Conservation (phyloP, 2,888 invertebrate genomes). For the Exocentrus adspersus region DNA sequence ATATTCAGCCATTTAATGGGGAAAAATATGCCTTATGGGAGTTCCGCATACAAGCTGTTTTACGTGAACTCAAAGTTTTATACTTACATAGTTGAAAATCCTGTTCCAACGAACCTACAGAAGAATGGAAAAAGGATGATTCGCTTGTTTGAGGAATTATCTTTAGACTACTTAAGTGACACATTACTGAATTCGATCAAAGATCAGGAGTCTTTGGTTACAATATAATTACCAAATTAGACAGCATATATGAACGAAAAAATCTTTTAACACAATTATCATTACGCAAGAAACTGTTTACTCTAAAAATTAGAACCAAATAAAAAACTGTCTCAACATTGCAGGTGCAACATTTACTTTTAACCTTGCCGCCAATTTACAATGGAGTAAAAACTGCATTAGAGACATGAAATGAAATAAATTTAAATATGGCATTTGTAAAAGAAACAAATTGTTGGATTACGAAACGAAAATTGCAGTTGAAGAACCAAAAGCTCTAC, state of each 20-base stretch:
- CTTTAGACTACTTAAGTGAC: not conserved
- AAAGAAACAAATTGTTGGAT: constrained; percentile 44
- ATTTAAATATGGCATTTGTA: constrained; percentile 53
- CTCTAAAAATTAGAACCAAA: constrained; percentile 21
- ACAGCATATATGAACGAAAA: constrained; percentile 42
- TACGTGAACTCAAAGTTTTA: no score
- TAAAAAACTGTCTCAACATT: constrained; percentile 42
- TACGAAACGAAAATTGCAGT: constrained; percentile 38
- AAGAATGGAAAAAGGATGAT: no score
- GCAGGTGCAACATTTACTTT: constrained; percentile 53
- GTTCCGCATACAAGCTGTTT: no score
- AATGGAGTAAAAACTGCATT: constrained; percentile 56
- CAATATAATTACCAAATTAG: constrained; percentile 14
- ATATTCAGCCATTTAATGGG: no score
- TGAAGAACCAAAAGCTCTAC: not conserved
- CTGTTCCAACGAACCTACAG: no score
- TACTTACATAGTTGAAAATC: no score
- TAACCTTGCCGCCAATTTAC: constrained; percentile 52
- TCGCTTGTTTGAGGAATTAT: not conserved
- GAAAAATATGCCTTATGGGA: no score
- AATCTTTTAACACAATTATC: constrained; percentile 37
- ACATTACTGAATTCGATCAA: no score
- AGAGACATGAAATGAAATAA: constrained; percentile 51
- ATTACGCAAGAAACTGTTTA: constrained; percentile 28
- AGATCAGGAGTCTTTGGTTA: no score